phyloP scores from a whole-genome alignment of 2,888 invertebrate genomes.

The Lordiphosa andalusiaca region DNA sequence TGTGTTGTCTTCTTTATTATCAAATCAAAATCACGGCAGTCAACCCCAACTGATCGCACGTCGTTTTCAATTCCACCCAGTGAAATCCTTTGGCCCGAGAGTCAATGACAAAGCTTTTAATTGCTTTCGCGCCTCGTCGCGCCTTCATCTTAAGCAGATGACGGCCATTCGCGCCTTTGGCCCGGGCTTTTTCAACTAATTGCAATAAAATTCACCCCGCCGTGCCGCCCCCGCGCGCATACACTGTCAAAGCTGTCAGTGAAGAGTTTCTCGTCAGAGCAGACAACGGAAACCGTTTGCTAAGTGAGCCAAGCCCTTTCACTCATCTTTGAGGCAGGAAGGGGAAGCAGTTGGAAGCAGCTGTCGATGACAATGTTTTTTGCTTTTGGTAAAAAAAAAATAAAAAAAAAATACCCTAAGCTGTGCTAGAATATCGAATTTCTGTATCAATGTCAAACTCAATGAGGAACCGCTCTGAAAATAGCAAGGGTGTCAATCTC shows the following conservation, averaged over 20 bases:
- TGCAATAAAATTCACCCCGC: conserved; percentile 44
- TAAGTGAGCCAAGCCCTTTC: too few species aligned
- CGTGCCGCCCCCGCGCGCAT: background rate
- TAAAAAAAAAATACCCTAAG: too few species aligned
- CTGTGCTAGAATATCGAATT: too few species aligned
- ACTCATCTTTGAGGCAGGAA: conserved; percentile 1
- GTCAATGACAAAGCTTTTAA: conserved; percentile 58
- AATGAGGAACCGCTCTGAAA: too few species aligned
- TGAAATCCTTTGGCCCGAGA: conserved; percentile 51
- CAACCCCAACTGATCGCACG: conserved; percentile 27
- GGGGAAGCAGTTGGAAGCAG: too few species aligned
- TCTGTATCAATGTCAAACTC: too few species aligned
- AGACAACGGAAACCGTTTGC: too few species aligned
- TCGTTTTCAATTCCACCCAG: conserved; percentile 35
- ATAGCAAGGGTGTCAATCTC: too few species aligned
- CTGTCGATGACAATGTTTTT: too few species aligned
- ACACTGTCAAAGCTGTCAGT: too few species aligned
- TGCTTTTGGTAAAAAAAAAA: too few species aligned
- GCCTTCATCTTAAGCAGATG: background rate
- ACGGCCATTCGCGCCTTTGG: conserved; percentile 14
- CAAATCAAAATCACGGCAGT: conserved; percentile 11
- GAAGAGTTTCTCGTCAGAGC: too few species aligned
- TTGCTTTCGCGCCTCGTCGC: conserved; percentile 35
- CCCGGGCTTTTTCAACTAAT: conserved; percentile 45
- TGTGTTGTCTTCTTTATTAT: background rate